A percentile compares a stretch with the other conserved stretches of the same genome.
phyloP scores from a whole-genome alignment of 2,113 vertebrate genomes.

The Petaurus breviceps region DNA sequence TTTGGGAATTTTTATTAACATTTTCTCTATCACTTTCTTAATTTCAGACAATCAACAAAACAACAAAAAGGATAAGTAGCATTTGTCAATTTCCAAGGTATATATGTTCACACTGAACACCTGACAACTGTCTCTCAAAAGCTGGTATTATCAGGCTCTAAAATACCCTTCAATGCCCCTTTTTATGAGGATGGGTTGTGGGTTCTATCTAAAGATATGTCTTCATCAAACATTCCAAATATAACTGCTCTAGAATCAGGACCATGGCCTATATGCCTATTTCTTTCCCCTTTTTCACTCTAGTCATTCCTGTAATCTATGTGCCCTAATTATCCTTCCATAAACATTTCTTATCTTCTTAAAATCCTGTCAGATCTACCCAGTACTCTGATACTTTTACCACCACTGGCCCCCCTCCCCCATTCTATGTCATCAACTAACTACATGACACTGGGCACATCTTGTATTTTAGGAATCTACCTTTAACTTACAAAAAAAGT shows the following conservation, averaged over 20 bases:
- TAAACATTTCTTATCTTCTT: not conserved
- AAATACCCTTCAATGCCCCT: not conserved
- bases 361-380: not conserved
- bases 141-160: no score
- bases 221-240: not conserved
- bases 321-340: not conserved
- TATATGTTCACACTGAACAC: no score
- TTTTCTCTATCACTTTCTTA: no score
- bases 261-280: no score
- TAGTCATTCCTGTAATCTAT: not conserved
- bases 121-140: no score
- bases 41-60: not conserved
- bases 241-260: not conserved
- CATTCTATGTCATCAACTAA: not conserved
- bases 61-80: not conserved
- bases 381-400: not conserved
- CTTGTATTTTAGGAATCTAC: no score
- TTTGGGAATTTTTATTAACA: not conserved
- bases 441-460: not conserved
- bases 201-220: not conserved
- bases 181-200: not conserved
- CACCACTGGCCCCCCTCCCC: no score
- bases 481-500: no score
- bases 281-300: not conserved
- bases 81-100: no score